Evolutionary conservation across 2,113 vertebrate genomes (phyloP).

Genomic region (Prionailurus bengalensis): DNA sequence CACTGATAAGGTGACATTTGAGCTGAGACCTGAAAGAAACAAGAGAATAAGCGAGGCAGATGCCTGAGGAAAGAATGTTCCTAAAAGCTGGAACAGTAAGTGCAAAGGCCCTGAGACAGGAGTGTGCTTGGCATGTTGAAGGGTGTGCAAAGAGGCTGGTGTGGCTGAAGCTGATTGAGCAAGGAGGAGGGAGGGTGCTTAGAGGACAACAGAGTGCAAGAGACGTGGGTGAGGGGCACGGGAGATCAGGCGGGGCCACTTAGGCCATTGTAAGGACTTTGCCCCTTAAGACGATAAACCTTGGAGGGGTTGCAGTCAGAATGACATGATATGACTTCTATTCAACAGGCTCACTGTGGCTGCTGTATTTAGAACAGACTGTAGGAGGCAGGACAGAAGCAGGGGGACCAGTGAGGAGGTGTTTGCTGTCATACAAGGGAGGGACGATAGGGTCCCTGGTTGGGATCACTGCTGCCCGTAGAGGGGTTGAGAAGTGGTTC

Average conservation of each 20-base stretch:
- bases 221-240: background rate
- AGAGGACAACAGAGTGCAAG: background rate
- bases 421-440: accelerated
- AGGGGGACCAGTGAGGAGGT: background rate
- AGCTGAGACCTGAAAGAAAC: constrained; percentile 4
- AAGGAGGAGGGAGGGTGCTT: background rate
- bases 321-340: background rate
- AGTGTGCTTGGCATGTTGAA: background rate
- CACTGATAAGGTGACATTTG: background rate
- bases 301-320: background rate
- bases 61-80: background rate
- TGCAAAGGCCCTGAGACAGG: background rate
- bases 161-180: background rate
- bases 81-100: background rate
- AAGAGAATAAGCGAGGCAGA: background rate
- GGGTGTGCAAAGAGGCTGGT: background rate
- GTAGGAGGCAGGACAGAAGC: background rate
- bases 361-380: background rate
- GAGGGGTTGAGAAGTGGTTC: background rate
- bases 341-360: background rate
- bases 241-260: too few relatives aligned
- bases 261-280: background rate
- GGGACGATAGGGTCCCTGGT: too few relatives aligned
- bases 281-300: background rate
- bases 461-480: background rate